Evolutionary conservation across 1,140 invertebrate genomes (phyloP), one percentile per base, ranked within the genome.

Genomic region (Armadillidium nasatum): DNA sequence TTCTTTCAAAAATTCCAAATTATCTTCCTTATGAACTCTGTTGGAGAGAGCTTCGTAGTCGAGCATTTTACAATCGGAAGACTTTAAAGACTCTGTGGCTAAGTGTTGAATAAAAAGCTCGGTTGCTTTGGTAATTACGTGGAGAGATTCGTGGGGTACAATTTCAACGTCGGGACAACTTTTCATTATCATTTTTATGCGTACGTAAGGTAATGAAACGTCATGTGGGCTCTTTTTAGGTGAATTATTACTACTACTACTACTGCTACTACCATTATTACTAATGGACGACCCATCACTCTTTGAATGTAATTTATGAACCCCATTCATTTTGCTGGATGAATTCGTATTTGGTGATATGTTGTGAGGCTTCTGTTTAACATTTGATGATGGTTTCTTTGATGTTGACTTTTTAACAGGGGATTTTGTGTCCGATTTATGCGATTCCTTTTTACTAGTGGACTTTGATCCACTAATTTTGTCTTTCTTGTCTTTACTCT

Each of bases 121-220:
- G 4, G 79, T 80, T 10, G 79, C 76, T 13, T 72, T 73, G 21
- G 79, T 76, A 22, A 80, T 74, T 19, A 78, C 68, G 44, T 80
- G 77, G 2, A 80, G 74, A 0, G 75, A 71, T 44, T 80, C 79
- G 44, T 80, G 79, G 7, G 72, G 72, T 10, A 80, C 79, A 13
- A 68, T 76, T 72, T 80, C 79, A 9, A 80, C 79, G 68, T 80
- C 77, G 15, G 79, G 79, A 75, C 79, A 80, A 72, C 77, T 80
- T 72, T 80, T 80, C 79, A 80, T 80, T 33, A 80, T 80, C 79
- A 80, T 80, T 72, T 80, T 80, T 71, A 80, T 74, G 0, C 79
- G 75, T 15, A 78, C 76, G 13, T 75, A 74, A 0, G 79, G 79
- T 19, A 80, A 76, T 11, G 50, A 60, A 60, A 33, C 33, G 33